Conservation (phyloP, 2,797 vertebrate genomes). For the Poeciliopsis gracilis region DNA sequence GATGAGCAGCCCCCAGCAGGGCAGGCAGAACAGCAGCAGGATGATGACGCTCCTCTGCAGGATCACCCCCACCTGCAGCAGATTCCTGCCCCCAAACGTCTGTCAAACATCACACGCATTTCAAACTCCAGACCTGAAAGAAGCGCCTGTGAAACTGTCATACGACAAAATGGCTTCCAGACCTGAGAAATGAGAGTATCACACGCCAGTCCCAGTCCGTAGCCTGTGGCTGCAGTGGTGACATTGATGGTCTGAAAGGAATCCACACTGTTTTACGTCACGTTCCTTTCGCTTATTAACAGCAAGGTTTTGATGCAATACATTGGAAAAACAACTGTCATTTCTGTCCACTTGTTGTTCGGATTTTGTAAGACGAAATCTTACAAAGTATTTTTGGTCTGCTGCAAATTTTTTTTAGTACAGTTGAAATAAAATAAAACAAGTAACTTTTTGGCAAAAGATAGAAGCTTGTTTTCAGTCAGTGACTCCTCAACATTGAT, state of each 20-base stretch:
- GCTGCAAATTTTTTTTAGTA: no score
- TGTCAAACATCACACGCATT: constrained; percentile 54
- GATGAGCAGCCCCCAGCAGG: constrained; percentile 90
- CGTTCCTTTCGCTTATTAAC: constrained; percentile 3
- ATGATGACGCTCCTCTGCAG: constrained; percentile 85
- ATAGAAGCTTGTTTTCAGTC: no score
- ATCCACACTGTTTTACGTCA: neutral
- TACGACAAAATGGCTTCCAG: constrained; percentile 2
- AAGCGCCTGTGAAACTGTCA: neutral
- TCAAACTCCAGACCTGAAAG: neutral
- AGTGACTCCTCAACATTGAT: no score
- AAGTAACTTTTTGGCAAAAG: no score
- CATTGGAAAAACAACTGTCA: neutral
- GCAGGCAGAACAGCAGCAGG: constrained; percentile 88
- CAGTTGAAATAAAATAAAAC: no score
- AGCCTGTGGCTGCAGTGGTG: constrained; percentile 84
- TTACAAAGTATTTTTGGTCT: no score
- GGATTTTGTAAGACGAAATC: neutral
- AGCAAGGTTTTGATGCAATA: neutral
- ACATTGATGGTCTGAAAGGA: constrained; percentile 87
- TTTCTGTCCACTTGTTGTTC: neutral
- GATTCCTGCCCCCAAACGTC: constrained; percentile 88
- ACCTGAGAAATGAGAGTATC: constrained; percentile 86
- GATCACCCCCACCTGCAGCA: constrained; percentile 86
- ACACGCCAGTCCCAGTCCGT: constrained; percentile 85